phyloP scores from a whole-genome alignment of 2,797 vertebrate species.

The Squalus acanthias region DNA sequence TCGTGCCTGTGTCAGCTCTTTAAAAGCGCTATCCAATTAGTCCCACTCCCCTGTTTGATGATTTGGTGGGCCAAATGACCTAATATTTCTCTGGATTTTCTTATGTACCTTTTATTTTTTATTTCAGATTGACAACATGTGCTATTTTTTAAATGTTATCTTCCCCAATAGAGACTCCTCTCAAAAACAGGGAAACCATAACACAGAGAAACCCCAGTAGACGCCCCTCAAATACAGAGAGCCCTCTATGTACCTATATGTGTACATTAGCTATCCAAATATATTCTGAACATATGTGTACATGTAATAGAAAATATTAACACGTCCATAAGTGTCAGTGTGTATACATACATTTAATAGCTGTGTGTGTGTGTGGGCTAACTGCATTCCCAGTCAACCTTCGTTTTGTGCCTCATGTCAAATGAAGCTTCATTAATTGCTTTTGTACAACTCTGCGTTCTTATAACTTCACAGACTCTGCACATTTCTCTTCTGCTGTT shows the following conservation, averaged over 20 bases:
- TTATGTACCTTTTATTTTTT: not conserved
- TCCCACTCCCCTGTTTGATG: not conserved
- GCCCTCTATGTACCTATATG: not conserved
- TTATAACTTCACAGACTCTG: not conserved
- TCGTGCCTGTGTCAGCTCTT: not conserved
- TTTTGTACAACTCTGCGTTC: not conserved
- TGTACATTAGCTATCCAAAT: not conserved
- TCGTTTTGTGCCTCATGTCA: not conserved
- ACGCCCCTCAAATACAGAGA: not conserved
- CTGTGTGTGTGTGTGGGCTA: not conserved
- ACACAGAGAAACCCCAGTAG: no score
- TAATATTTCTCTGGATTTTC: not conserved
- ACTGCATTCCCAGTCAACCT: not conserved
- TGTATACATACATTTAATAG: not conserved
- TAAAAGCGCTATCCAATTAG: not conserved
- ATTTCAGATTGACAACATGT: not conserved
- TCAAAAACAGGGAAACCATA: no score
- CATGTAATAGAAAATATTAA: not conserved
- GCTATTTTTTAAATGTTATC: no score
- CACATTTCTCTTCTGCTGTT: not conserved
- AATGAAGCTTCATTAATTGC: not conserved
- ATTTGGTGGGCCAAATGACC: not conserved
- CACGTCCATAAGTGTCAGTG: not conserved
- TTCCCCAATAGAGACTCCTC: not conserved
- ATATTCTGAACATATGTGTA: not conserved